Evolutionary conservation across 2,113 vertebrate genomes (phyloP), one percentile per base, ranked within the genome.

Genomic region (Varanus komodoensis): DNA sequence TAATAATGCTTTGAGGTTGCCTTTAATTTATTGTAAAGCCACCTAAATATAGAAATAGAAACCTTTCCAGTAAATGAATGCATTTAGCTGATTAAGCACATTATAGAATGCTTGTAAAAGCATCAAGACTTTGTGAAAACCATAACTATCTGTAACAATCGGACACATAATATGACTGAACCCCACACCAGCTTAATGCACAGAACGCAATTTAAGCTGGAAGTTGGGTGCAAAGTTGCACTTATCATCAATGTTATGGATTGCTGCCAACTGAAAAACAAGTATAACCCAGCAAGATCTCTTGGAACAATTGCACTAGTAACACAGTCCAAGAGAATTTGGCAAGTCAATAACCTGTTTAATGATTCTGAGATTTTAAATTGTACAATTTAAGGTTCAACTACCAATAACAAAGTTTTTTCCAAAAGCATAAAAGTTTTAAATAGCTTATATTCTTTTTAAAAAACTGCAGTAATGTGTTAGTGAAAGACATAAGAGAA

Each of bases 261-360:
- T 0, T 21, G 83, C 79, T 91, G 6, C 0, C 38, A 85, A 71
- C 25, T 90, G 61, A 89, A 94, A 71, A 94, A 89, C 0, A 92
- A 86, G 1, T 88, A 91, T 14, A 92, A 87, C 48, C 91, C 19
- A 91, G 0, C 0, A 90, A 92, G 91, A 92, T 86, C 89, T 81
- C 89, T 25, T 74, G 87, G 89, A 61, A 89, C 44, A 91, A 80
- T 0, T 84, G 77, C 83, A 90, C 25, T 61, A 90, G 44, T 19
- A 88, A 57, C 0, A 79, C 64, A 90, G 79, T 14, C 57, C 92
- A 87, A 89, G 80, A 0, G 1, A 91, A 93, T 93, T 92, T 57
- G 89, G 82, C 15, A 67, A 92, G 80, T 52, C 90, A 92, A 75
- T 83, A 32, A 90, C 75, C 81, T 80, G 89, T 73, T 38, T 86